Evolutionary conservation across 2,113 vertebrate genomes (phyloP).

Genomic region (Corythoichthys intestinalis): DNA sequence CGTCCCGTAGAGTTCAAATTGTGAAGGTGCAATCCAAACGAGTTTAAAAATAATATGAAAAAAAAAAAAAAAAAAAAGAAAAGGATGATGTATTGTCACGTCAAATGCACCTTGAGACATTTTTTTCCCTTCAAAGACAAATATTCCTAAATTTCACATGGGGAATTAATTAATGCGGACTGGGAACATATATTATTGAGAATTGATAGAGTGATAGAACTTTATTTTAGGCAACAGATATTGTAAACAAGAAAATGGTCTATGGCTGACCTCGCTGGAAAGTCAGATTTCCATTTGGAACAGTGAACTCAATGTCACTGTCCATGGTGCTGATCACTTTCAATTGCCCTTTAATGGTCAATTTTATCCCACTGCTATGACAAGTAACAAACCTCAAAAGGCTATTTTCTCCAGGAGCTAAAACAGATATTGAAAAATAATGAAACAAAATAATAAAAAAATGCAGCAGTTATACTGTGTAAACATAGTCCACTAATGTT

Average conservation of each 20-base stretch:
- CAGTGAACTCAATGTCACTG: slow-evolving; percentile 5
- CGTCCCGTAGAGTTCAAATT: slow-evolving; percentile 79
- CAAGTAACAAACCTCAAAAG: accelerated
- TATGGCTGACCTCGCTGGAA: neutral
- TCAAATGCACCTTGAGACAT: neutral
- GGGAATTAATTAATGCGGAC: neutral
- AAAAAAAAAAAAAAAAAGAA: neutral
- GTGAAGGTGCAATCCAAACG: slow-evolving; percentile 62
- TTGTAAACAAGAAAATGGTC: neutral
- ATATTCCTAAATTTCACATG: too few relatives aligned
- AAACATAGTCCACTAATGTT: neutral
- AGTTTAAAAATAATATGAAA: too few relatives aligned
- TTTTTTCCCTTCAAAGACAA: too few relatives aligned
- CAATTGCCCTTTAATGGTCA: neutral
- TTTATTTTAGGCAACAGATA: neutral
- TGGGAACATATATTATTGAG: neutral
- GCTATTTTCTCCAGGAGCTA: neutral
- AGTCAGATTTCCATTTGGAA: neutral
- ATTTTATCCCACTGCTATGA: neutral
- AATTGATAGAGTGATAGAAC: neutral
- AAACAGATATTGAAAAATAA: neutral
- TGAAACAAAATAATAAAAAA: neutral
- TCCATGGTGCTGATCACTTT: slow-evolving; percentile 25
- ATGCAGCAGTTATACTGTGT: too few relatives aligned
- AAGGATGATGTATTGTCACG: neutral